Base-by-base conservation (phyloP, 1,140 invertebrate species). In the Drosophila parabipectinata region DNA sequence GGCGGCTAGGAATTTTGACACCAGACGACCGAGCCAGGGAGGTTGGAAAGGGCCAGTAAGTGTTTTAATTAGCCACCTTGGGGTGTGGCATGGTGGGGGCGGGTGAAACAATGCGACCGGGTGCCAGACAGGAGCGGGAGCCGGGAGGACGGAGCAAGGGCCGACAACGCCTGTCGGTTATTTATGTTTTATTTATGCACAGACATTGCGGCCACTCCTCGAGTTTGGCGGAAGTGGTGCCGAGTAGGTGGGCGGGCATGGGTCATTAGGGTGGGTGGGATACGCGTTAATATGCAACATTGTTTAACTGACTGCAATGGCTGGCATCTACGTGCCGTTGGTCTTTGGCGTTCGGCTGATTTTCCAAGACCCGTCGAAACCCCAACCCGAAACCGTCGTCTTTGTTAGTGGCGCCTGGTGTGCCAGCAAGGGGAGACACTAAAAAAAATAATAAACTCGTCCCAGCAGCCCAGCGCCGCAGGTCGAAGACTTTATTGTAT, bases 121-220 rank as follows among this genome's bases (percentile, higher is more conserved):
- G 10, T n/a, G 34, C 9, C 32, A 47, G 44, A 1, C 39, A 41
- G 14, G n/a, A 66, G 53, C 52, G 41, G 9, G 8, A 30, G 28
- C 28, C 5, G 5, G 28, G 28, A 30, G 8, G 21, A 30, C 15
- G 18, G 55, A 66, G 52, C 53, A 41, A n/a, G 28, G 56, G 30
- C 48, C 28, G 39, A 61, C 50, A 54, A 67, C 58, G 80, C 72
- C 81, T 84, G 81, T 85, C 67, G 62, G 77, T 84, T 85, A 84
- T 84, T 84, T 84, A 84, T 84, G 80, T 78, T 75, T 84, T 84
- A 84, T 85, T 84, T 84, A 84, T 84, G 81, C 80, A 80, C 77
- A 84, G 81, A 80, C 80, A 83, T 83, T 79, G 79, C 79, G 74
- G 60, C 55, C 50, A 53, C 50, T 45, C 56, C 63, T 51, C 58